phyloP scores from a whole-genome alignment of 2,113 vertebrate species.

The Apteryx owenii region DNA sequence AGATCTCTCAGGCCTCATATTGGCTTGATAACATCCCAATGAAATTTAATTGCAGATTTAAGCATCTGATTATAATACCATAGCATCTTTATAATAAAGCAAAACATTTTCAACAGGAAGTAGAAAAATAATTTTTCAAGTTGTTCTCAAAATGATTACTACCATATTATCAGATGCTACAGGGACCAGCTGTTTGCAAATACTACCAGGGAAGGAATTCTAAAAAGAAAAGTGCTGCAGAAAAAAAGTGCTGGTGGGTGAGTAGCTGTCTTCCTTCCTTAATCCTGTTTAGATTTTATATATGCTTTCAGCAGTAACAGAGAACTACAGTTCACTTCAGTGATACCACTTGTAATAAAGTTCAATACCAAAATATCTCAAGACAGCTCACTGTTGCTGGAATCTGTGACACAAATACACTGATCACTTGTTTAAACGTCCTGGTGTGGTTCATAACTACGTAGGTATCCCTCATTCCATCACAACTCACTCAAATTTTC shows the following conservation, averaged over 20 bases:
- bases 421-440: not conserved
- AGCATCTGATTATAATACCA: not conserved
- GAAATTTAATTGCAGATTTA: not conserved
- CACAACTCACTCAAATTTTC: not conserved
- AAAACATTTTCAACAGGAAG: not conserved
- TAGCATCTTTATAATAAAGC: not conserved
- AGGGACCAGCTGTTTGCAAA: not conserved
- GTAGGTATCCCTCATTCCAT: not conserved
- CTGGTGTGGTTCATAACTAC: not conserved
- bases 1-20: not conserved
- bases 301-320: not conserved
- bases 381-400: not conserved
- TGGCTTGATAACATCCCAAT: not conserved
- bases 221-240: not conserved
- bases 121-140: not conserved
- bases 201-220: not conserved
- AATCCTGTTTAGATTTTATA: not conserved
- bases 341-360: not conserved
- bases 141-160: not conserved
- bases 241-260: accelerated
- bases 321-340: not conserved
- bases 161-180: not conserved
- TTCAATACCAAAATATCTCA: not conserved
- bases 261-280: not conserved
- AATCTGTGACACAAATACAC: not conserved